phyloP scores from a whole-genome alignment of 2,797 vertebrate genomes.

The Enteromius fasciolatus region DNA sequence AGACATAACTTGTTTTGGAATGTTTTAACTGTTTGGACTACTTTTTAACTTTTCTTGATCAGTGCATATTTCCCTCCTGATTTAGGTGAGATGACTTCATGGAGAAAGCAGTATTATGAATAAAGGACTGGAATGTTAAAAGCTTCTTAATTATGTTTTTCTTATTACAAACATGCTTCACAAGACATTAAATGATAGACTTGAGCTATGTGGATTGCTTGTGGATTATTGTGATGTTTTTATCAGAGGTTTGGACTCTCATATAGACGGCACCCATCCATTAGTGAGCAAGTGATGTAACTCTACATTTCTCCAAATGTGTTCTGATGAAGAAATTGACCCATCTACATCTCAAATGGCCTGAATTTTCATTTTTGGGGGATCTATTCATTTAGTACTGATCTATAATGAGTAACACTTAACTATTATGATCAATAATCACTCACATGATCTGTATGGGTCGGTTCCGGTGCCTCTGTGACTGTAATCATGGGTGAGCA shows the following conservation, averaged over 20 bases:
- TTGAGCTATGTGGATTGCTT: background rate
- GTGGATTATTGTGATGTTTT: background rate
- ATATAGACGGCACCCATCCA: background rate
- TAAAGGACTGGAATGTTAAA: background rate
- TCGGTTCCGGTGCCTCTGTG: conserved; percentile 51
- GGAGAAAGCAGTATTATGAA: no score
- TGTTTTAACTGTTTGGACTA: background rate
- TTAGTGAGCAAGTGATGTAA: background rate
- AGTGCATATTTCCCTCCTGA: background rate
- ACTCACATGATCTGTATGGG: conserved; percentile 66
- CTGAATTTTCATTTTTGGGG: background rate
- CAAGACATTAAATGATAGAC: background rate
- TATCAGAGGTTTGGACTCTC: background rate
- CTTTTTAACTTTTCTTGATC: background rate
- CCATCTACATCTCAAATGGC: background rate
- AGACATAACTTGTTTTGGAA: background rate
- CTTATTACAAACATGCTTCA: background rate
- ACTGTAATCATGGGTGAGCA: conserved; percentile 55
- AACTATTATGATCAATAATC: background rate
- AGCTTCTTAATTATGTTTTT: background rate
- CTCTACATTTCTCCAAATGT: background rate
- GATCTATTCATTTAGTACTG: background rate
- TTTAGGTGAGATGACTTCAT: background rate
- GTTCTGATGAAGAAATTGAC: background rate
- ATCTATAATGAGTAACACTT: background rate